Base-by-base conservation (phyloP, 1,140 invertebrate genomes). In the Heliconius hewitsoni region DNA sequence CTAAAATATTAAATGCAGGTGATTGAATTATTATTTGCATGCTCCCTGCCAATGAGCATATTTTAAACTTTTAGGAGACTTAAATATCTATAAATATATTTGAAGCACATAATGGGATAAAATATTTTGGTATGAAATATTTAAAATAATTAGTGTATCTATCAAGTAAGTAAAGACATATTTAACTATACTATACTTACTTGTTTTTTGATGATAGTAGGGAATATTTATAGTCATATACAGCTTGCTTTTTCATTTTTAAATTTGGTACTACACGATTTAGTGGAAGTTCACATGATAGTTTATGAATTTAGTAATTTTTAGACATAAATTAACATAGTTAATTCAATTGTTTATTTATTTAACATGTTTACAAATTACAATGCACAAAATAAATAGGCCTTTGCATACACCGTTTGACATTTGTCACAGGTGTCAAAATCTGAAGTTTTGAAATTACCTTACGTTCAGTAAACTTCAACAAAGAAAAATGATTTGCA, bases 151-250 rank as follows among this genome's bases (percentile, higher is more conserved):
- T 9, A 57, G 27, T 66, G 11, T 23, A 23, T 9, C 8, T 27
- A 60, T 60, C n/a, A 60, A 60, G n/a, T 11, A 60, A 23, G n/a
- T 60, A 11, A 60, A n/a, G 2, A 23, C 2, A 11, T 66, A 66
- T 16, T 66, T 30, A 66, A 66, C 9, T 30, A 70, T 18, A 66
- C 8, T 27, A 46, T 18, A 76, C 74, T 76, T 46, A 76, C 74
- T 37, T 30, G 30, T 70, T 76, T 76, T 71, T 42, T 16, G 55
- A 70, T 11, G 34, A 42, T 18, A 76, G 30, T 19, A 27, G 60
- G 16, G 74, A 76, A 34, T 76, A 76, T 30, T 46, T 70, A 50
- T 71, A 76, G 1, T n/a, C 39, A 76, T 76, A 76, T 27, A 27
- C 23, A 55, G 18, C 1, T 76, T 9, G 55, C 13, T 50, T 76